Percentiles rank a stretch among this genome's conserved stretches.
Conservation (phyloP, 2,888 invertebrate species). For the Philhelius pedissequus region DNA sequence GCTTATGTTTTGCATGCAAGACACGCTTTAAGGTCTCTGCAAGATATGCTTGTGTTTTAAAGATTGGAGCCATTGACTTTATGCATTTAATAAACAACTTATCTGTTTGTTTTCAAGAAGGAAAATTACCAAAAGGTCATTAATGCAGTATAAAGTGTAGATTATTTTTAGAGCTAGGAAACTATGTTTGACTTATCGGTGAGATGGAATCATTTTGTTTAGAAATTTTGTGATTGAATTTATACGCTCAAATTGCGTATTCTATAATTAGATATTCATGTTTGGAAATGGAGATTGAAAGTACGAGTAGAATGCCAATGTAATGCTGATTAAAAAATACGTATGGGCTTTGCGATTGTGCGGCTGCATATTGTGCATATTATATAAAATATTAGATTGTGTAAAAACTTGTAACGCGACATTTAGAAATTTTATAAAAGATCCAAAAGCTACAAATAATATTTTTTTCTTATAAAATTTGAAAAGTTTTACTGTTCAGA, state of each 20-base stretch:
- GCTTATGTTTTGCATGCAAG: conserved; percentile 22
- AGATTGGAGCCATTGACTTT: conserved; percentile 12
- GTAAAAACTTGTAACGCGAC: too few relatives aligned
- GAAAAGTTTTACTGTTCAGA: too few relatives aligned
- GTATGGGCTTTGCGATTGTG: too few relatives aligned
- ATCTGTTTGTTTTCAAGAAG: background rate
- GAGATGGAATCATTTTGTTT: background rate
- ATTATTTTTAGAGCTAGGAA: background rate
- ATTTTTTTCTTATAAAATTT: too few relatives aligned
- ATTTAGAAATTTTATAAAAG: too few relatives aligned
- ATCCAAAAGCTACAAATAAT: too few relatives aligned
- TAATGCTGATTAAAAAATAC: too few relatives aligned
- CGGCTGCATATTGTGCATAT: too few relatives aligned
- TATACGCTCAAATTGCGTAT: background rate
- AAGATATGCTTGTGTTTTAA: background rate
- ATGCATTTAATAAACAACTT: background rate
- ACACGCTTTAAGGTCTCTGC: conserved; percentile 37
- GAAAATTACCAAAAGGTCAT: background rate
- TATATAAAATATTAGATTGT: too few relatives aligned
- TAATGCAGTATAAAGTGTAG: background rate
- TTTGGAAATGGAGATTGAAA: too few relatives aligned
- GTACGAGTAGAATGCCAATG: too few relatives aligned
- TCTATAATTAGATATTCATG: background rate
- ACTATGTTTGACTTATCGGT: background rate
- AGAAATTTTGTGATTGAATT: background rate